Base-by-base conservation (phyloP, 2,113 vertebrate genomes). In the Daubentonia madagascariensis region DNA sequence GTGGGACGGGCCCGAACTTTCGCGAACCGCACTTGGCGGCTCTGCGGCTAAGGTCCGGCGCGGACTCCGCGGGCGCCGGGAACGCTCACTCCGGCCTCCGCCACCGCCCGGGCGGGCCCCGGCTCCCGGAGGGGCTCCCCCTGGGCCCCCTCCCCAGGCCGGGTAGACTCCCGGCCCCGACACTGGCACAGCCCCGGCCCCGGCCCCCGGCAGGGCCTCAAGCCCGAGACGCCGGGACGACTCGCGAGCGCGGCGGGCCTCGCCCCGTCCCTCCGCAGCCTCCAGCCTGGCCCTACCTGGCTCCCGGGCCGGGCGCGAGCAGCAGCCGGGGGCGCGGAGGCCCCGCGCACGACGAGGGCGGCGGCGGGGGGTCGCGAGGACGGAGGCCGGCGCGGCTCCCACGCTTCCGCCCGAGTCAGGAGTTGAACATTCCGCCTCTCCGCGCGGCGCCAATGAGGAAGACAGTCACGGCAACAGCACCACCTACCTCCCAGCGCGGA, bases 381-480 rank as follows among this genome's bases (percentile, higher is more conserved):
- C 96, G 30, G 94, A 91, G 88, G 91, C 94, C 96, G 88, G 92
- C 59, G 89, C 83, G 52, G 96, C 97, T 98, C 76, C 97, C 98
- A 97, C 98, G 98, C 98, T 98, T 98, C 98, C 98, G 98, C 97
- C 95, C 85, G 86, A 96, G 92, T 98, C 98, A 98, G 96, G 92
- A 98, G 98, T 98, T 98, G 79, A 95, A 96, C 98, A 95, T 96
- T 95, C 98, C 98, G 92, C 98, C 97, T 98, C 97, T 97, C n/a
- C 85, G 85, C 73, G 91, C 96, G 63, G 98, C 98, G 95, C 98
- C 98, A 98, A 98, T 98, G 98, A 97, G 96, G 86, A 81, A 86
- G 65, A 95, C 98, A 89, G 76, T 90, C 94, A 6, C 96, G 0
- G 85, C 98, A 97, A 97, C 98, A 98, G 98, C 98, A 98, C 98